Conservation (phyloP, 2,888 invertebrate genomes). For the Diarsia dahlii region DNA sequence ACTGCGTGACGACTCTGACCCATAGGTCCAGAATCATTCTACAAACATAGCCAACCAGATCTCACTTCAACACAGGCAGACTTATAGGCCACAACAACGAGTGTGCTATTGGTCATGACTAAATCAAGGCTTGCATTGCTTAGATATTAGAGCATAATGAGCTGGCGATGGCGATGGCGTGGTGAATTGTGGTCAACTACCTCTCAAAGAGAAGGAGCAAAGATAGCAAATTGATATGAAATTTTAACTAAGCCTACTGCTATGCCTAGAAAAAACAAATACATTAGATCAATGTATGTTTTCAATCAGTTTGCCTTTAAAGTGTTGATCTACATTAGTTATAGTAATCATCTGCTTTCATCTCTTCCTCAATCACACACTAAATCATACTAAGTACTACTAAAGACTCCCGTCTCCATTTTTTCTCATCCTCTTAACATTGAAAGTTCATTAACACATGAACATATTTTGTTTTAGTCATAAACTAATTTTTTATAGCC, state of each 20-base stretch:
- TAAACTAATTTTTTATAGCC: conserved; percentile 70
- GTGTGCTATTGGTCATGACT: too few species aligned
- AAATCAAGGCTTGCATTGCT: too few species aligned
- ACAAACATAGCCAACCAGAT: not conserved
- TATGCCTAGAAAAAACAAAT: not conserved
- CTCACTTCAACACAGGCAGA: not conserved
- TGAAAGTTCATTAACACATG: conserved; percentile 58
- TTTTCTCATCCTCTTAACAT: conserved; percentile 34
- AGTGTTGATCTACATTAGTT: not conserved
- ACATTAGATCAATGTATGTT: not conserved
- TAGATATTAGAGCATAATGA: too few species aligned
- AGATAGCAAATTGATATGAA: not conserved
- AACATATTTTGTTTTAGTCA: conserved; percentile 64
- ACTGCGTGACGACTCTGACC: not conserved
- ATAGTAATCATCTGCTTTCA: not conserved
- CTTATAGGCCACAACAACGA: not conserved
- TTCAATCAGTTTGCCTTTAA: not conserved
- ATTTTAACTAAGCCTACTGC: not conserved
- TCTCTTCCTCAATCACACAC: conserved; percentile 26
- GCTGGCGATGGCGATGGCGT: not conserved
- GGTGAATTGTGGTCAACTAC: not conserved
- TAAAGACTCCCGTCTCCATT: conserved; percentile 9
- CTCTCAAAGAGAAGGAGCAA: not conserved
- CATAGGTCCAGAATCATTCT: not conserved
- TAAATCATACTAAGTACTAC: conserved; percentile 48